Evolutionary conservation across 2,797 vertebrate species (phyloP).

Genomic region (Poeciliopsis turneri): DNA sequence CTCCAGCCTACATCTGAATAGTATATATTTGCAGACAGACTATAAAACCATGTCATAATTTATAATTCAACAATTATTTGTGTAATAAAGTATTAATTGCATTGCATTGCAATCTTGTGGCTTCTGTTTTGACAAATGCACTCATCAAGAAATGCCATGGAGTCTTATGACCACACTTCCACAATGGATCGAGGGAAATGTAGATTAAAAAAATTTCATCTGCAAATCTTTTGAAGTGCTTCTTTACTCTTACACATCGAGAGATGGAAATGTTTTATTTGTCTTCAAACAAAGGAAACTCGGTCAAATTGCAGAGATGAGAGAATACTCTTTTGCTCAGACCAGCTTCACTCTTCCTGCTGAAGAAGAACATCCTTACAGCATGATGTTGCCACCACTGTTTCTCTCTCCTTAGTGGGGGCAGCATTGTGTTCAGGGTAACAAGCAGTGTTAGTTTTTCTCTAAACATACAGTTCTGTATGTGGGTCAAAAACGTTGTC

Average conservation of each 20-base stretch:
- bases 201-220: not conserved
- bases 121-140: not conserved
- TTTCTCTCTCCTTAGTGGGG: not conserved
- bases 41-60: not conserved
- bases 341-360: not conserved
- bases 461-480: not conserved
- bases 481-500: not conserved
- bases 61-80: not conserved
- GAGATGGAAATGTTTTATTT: not conserved
- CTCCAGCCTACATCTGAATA: conserved; percentile 23
- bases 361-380: not conserved
- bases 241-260: not conserved
- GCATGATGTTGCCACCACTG: not conserved
- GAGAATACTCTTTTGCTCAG: not conserved
- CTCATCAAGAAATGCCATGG: too few relatives aligned
- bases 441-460: not conserved
- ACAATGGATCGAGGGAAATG: not conserved
- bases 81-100: too few relatives aligned
- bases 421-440: not conserved
- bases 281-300: not conserved
- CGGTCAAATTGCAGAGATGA: not conserved
- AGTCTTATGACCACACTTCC: not conserved
- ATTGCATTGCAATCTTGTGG: not conserved
- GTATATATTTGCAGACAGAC: not conserved
- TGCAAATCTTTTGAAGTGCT: not conserved